phyloP scores from a whole-genome alignment of 2,113 vertebrate species.

The Notothenia rossii region DNA sequence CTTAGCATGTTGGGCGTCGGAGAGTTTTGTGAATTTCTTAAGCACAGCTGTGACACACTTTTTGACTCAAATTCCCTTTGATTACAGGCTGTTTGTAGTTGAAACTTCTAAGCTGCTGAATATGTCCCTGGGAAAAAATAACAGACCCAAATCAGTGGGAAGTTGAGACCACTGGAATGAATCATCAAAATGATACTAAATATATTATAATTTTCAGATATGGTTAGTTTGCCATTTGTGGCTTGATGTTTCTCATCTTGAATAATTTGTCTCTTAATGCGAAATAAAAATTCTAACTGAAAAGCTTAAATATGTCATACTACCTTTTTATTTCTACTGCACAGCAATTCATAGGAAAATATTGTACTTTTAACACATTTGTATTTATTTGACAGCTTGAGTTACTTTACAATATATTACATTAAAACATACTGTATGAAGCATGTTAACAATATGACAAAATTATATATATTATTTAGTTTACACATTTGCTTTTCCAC shows the following conservation, averaged over 20 bases:
- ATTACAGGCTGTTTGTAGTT: slow-evolving; percentile 1
- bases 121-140: not conserved
- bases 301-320: too few species aligned
- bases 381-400: too few species aligned
- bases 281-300: not conserved
- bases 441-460: too few species aligned
- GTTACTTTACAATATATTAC: too few species aligned
- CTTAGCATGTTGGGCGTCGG: not conserved
- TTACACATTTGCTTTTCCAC: too few species aligned
- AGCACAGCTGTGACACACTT: not conserved
- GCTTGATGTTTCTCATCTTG: not conserved
- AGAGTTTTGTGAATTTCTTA: not conserved
- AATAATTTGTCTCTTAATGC: not conserved
- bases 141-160: not conserved
- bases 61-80: not conserved
- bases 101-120: not conserved
- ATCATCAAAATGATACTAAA: not conserved
- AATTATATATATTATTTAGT: too few species aligned
- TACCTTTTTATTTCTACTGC: too few species aligned
- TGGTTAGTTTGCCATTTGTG: not conserved
- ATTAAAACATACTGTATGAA: too few species aligned
- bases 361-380: too few species aligned
- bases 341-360: too few species aligned
- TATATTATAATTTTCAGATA: not conserved
- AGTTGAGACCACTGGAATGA: not conserved